phyloP scores from a whole-genome alignment of 2,797 vertebrate genomes.

The Chelmon rostratus region DNA sequence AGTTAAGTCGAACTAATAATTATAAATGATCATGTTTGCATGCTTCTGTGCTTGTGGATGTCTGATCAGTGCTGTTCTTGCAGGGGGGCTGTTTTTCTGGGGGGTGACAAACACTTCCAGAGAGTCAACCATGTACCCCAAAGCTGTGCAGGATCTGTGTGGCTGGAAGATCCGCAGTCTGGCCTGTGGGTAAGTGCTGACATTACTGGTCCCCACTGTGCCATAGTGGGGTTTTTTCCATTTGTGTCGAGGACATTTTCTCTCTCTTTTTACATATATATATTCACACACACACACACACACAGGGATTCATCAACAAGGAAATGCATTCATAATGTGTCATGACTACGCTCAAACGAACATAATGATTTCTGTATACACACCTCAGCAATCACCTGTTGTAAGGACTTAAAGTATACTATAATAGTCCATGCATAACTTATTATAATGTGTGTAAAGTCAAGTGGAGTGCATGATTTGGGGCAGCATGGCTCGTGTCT shows the following conservation, averaged over 20 bases:
- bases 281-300: background rate
- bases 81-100: constrained; percentile 97
- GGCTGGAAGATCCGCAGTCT: constrained; percentile 96
- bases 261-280: too few relatives aligned
- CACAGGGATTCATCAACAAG: too few relatives aligned
- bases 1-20: background rate
- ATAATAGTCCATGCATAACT: too few relatives aligned
- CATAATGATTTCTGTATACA: too few relatives aligned
- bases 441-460: too few relatives aligned
- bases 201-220: background rate
- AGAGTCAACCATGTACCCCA: constrained; percentile 99
- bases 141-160: constrained; percentile 96
- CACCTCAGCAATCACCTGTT: too few relatives aligned
- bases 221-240: background rate
- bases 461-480: too few relatives aligned
- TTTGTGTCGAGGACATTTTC: background rate
- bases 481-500: too few relatives aligned
- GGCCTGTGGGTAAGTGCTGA: constrained; percentile 92
- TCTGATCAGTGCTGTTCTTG: constrained; percentile 19
- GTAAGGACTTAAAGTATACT: too few relatives aligned
- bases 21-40: background rate
- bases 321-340: too few relatives aligned
- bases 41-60: background rate
- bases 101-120: constrained; percentile 97
- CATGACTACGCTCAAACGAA: too few relatives aligned